Evolutionary conservation across 2,113 vertebrate species (phyloP).

Genomic region (Microtus montanus): DNA sequence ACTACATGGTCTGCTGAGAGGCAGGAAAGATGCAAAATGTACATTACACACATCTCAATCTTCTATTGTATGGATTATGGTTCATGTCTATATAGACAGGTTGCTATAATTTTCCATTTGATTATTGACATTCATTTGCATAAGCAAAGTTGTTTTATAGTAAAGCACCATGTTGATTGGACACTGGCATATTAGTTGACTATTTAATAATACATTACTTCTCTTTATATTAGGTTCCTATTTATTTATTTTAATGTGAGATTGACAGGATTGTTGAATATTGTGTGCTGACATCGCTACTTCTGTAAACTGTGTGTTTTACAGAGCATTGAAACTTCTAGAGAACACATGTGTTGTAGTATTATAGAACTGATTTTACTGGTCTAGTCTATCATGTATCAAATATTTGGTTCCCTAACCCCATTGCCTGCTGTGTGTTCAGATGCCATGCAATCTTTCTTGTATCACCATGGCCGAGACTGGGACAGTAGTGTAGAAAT

Average conservation of each 20-base stretch:
- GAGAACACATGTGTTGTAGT: background rate
- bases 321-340: background rate
- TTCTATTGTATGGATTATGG: background rate
- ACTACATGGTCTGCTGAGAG: background rate
- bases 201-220: background rate
- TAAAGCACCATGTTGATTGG: background rate
- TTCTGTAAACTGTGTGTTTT: background rate
- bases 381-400: background rate
- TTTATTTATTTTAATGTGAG: conserved; percentile 38
- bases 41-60: background rate
- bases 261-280: background rate
- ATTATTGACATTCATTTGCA: conserved; percentile 21
- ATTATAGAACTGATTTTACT: background rate
- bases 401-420: background rate
- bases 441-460: background rate
- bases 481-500: background rate
- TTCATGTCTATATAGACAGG: background rate
- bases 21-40: background rate
- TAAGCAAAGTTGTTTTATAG: background rate
- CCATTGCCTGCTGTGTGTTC: background rate
- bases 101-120: background rate
- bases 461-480: background rate
- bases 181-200: background rate
- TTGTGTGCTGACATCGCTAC: background rate
- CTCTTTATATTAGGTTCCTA: background rate